Evolutionary conservation across 2,113 vertebrate species (phyloP), one percentile per base, ranked within the genome.

Genomic region (Petromus typicus): DNA sequence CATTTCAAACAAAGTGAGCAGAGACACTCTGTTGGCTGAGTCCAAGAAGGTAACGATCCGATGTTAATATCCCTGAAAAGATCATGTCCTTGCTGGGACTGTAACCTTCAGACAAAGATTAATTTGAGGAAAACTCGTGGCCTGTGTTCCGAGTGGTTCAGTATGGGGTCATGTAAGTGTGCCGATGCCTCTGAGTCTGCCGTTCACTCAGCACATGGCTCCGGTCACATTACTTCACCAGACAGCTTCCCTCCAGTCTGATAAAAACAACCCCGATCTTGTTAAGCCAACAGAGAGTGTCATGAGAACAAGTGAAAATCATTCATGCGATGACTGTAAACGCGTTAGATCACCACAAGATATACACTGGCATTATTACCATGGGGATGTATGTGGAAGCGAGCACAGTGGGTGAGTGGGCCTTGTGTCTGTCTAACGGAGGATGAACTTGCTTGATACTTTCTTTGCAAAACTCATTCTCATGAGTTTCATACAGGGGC

Each of bases 401-500:
- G 86, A 79, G 64, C 45, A 61, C 37, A 64, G 3, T n/a, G n/a
- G 43, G 5, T 2, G 57, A 51, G 18, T 32, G 18, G 37, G 56
- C 18, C 67, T 64, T 71, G 34, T 40, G 23, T 85, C 18, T 63
- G 56, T 20, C 17, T 17, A 83, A 0, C 66, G 67, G 40, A 90
- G 34, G 57, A n/a, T 71, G 20, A 51, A 61, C 66, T 90, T 94
- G 48, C 81, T 92, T 71, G 43, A 6, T 79, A 51, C 7, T 37
- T 90, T 86, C 54, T 79, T 93, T 90, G 48, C 66, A 56, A 87
- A 92, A 73, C n/a, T 88, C 23, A 80, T 0, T 81, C 81, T 57
- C 14, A 56, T 63, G 43, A 78, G 32, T 14, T 78, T 37, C 23
- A 76, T 73, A 57, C 25, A 18, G 84, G 30, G 34, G 48, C 61